Evolutionary conservation across 2,113 vertebrate genomes (phyloP), one percentile per base, ranked within the genome.

Genomic region (Ictidomys tridecemlineatus): DNA sequence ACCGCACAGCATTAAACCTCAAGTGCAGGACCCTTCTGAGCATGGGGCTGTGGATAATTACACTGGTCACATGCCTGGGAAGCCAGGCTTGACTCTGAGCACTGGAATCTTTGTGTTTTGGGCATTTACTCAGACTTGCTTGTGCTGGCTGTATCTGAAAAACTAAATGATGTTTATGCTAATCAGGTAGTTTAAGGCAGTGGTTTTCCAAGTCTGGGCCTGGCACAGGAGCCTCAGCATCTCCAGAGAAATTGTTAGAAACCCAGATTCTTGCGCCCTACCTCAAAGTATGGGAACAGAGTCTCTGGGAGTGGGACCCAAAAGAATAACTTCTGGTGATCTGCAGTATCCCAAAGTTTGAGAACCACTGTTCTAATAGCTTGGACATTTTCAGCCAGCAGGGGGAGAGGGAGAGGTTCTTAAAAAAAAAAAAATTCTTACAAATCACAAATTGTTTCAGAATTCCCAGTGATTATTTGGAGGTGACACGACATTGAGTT

Each of bases 391-490:
- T 85, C 2, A 53, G 34, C 37, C 37, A 13, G 22, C 65, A 56
- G 80, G 82, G 24, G 24, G 61, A 63, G 18, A 58, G 13, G 26
- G 70, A 73, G 5, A 80, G 39, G 8, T 74, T 61, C 39, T 51
- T 28, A 65, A 28, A 56, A 56, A 56, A 63, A 8, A 72, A 45
- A 48, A 51, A 61, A 45, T 53, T 42, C 20, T 45, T 87, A 9
- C 32, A 14, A 88, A 82, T 56, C 28, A 56, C 34, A 74, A 87
- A 28, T 94, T 74, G 16, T 72, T 91, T 85, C n/a, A 86, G 61
- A 95, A 91, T 85, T 85, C 32, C 77, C 53, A 86, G 16, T 30
- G 92, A 26, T 88, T 86, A 39, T 82, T 92, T 78, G 69, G 45
- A 93, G 78, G 24, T 72, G 67, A 45, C 14, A 51, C 86, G 39